These are phyloP conservation scores for Tonatia bakeri DNA, from an alignment of 2,113 vertebrate species.

Conservation along the genomic window DNA sequence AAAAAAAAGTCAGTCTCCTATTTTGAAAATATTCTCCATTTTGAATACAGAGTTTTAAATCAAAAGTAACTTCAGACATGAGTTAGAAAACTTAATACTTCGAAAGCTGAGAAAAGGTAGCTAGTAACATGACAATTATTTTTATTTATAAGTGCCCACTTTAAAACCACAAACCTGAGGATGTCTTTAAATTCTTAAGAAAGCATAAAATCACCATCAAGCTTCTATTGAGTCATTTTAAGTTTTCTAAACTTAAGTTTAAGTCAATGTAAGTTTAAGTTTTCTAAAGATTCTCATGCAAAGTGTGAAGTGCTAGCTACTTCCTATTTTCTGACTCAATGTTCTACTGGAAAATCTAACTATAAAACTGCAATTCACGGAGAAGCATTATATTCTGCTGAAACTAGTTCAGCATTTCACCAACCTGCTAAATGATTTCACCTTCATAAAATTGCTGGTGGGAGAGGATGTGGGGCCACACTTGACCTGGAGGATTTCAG, in stretches of 20 bases:
- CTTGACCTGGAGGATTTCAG: neutral
- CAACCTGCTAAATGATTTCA: neutral
- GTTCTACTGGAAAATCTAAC: conserved; percentile 55
- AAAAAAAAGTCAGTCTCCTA: neutral
- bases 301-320: neutral
- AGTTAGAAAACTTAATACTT: neutral
- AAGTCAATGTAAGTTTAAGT: neutral
- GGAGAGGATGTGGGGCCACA: neutral
- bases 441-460: neutral
- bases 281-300: neutral
- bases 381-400: neutral
- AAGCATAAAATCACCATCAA: neutral
- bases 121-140: neutral
- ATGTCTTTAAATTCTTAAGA: neutral
- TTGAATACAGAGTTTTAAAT: neutral
- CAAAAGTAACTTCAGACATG: neutral
- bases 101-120: neutral
- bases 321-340: conserved; percentile 51
- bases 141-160: neutral
- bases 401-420: neutral
- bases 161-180: neutral
- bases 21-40: conserved; percentile 12
- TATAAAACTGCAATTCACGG: conserved; percentile 31
- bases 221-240: neutral
- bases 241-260: neutral